Percentiles rank a stretch among this genome's conserved stretches.
These are phyloP conservation scores for Rhopilema esculentum DNA, from an alignment of 30 jellyfish, hydroid and myxozoan species.

Conservation along the genomic window DNA sequence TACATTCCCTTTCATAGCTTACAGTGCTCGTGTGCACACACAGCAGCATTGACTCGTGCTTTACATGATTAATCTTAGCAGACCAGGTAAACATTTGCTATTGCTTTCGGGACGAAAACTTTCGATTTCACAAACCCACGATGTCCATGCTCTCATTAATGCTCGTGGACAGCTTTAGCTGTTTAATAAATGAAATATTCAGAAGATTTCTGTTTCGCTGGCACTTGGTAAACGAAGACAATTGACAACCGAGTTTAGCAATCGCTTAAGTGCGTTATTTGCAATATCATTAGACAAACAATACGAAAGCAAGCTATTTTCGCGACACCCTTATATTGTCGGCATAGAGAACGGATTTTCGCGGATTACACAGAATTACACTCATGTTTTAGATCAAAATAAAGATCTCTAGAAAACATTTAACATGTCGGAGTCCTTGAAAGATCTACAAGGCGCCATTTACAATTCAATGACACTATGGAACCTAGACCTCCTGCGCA, in stretches of 20 bases:
- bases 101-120: no score
- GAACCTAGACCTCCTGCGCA: not conserved
- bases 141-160: no score
- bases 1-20: no score
- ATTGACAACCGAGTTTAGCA: no score
- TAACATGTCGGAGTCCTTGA: slow-evolving; percentile 53
- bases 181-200: not conserved
- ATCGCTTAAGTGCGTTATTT: not conserved
- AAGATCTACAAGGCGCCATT: slow-evolving; percentile 51
- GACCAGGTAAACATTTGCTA: no score
- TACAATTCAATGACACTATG: not conserved
- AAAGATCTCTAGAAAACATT: slow-evolving; percentile 2
- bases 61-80: no score
- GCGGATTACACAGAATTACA: slow-evolving; percentile 35
- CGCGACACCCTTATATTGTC: slow-evolving; percentile 51
- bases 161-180: not conserved
- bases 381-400: slow-evolving; percentile 4
- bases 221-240: not conserved
- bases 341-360: slow-evolving; percentile 39
- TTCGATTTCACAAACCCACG: no score
- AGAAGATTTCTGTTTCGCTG: not conserved
- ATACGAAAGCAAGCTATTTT: slow-evolving; percentile 1
- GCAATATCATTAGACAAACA: not conserved
- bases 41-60: no score
- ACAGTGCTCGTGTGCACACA: no score